Evolutionary conservation across 2,888 invertebrate genomes (phyloP), one percentile per base, ranked within the genome.

Genomic region (Meteorus cinctellus): DNA sequence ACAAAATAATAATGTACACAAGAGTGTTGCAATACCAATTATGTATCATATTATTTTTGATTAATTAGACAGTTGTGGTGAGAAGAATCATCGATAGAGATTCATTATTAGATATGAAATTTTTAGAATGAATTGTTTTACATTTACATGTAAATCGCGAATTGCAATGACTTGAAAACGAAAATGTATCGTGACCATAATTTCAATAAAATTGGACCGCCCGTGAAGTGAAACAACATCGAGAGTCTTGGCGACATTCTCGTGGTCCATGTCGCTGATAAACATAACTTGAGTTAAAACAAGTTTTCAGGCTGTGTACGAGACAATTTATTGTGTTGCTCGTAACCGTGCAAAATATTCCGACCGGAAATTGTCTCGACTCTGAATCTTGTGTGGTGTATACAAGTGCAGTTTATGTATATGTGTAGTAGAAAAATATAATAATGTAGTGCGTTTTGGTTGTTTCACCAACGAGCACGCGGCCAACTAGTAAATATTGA

Each of bases 191-290:
- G 66, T 41, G 68, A 48, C 16, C 51, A 66, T 66, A 51, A 68
- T 51, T 45, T 68, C 29, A 29, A 79, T 74, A 79, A 79, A 80
- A 80, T 76, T 76, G 77, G 79, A 80, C 81, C 81, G 78, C 81
- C 81, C 79, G 81, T 78, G 79, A 80, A 77, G 79, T 79, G 78
- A 76, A 79, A 80, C 81, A 79, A 78, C 78, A 77, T 79, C 77
- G 36, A 62, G 70, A 78, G 24, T 24, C 73, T 80, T 80, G 81
- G 81, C 81, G 81, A 81, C 81, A 81, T 76, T 80, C 77, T 70
- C 59, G 10, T 55, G 34, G 45, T 27, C 27, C 69, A 36, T 60
- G 27, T 51, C 48, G 34, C 29, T 19, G 27, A 51, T 29, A 34
- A 31, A 70, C 29, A 70, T 62, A 62, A 34, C 34, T 62, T 62